These are phyloP conservation scores for Damaliscus lunatus DNA, from an alignment of 2,113 vertebrate genomes.

Conservation along the genomic window DNA sequence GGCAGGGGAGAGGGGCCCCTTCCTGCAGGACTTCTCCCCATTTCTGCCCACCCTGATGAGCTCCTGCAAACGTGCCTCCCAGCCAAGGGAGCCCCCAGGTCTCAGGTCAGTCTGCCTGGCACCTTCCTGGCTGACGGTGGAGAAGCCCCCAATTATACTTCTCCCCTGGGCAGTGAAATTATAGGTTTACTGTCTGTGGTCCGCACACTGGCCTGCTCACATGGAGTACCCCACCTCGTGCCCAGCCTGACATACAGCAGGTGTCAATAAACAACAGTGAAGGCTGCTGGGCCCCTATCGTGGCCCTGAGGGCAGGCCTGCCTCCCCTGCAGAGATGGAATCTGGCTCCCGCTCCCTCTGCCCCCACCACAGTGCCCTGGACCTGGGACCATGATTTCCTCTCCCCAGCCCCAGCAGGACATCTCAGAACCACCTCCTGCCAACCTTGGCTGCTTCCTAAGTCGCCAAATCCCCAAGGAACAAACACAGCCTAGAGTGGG, in stretches of 20 bases:
- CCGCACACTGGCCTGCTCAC: background rate
- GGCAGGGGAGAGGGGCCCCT: background rate
- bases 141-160: too few relatives aligned
- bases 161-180: too few relatives aligned
- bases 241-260: background rate
- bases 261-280: background rate
- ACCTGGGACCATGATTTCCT: background rate
- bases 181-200: background rate
- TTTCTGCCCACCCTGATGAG: too few relatives aligned
- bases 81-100: background rate
- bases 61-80: background rate
- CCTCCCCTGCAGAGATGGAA: background rate
- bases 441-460: background rate
- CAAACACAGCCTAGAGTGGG: rapidly evolving
- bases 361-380: background rate
- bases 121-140: background rate
- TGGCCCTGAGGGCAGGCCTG: background rate
- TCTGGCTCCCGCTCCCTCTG: background rate
- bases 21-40: background rate
- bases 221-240: rapidly evolving
- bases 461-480: background rate
- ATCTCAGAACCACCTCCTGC: background rate
- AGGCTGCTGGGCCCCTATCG: rapidly evolving
- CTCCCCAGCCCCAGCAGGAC: background rate
- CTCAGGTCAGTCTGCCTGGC: background rate